Percentiles rank a stretch among this genome's conserved stretches.
Conservation (phyloP, 2,888 invertebrate genomes). For the Palloptera scutellata region DNA sequence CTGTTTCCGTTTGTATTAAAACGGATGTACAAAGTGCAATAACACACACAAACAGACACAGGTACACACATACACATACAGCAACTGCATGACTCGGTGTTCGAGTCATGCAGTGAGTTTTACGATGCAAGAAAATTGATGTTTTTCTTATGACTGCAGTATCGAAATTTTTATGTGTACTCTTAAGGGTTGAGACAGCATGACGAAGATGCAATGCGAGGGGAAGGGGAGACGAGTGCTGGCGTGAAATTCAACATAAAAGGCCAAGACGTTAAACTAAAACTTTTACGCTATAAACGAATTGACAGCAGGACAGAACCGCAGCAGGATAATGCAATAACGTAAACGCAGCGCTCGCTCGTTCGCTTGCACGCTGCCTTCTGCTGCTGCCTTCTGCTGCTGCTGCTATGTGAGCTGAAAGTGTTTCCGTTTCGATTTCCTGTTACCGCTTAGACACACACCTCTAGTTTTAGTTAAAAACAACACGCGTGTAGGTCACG, state of each 20-base stretch:
- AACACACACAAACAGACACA: slow-evolving; percentile 28
- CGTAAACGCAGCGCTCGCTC: slow-evolving; percentile 26
- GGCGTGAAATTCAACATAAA: slow-evolving; percentile 23
- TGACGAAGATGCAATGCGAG: too few relatives aligned
- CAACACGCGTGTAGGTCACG: too few relatives aligned
- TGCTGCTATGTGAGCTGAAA: slow-evolving; percentile 37
- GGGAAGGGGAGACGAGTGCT: background rate
- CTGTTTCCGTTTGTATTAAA: slow-evolving; percentile 34
- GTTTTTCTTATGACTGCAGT: too few relatives aligned
- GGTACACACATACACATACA: slow-evolving; percentile 20
- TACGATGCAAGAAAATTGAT: too few relatives aligned
- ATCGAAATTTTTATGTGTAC: too few relatives aligned
- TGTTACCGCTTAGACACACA: background rate
- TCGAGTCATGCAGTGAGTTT: too few relatives aligned
- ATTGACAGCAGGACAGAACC: slow-evolving; percentile 45
- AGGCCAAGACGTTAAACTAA: slow-evolving; percentile 8
- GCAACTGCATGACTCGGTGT: background rate
- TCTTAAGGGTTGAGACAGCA: too few relatives aligned
- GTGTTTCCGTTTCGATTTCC: slow-evolving; percentile 54
- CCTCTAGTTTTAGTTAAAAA: too few relatives aligned
- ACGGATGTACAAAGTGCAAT: slow-evolving; percentile 31
- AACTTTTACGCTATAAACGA: slow-evolving; percentile 17
- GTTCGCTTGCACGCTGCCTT: too few relatives aligned
- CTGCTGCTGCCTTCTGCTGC: too few relatives aligned
- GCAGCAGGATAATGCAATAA: slow-evolving; percentile 45